Evolutionary conservation across 1,140 invertebrate genomes (phyloP).

Genomic region (Lethrus apterus): DNA sequence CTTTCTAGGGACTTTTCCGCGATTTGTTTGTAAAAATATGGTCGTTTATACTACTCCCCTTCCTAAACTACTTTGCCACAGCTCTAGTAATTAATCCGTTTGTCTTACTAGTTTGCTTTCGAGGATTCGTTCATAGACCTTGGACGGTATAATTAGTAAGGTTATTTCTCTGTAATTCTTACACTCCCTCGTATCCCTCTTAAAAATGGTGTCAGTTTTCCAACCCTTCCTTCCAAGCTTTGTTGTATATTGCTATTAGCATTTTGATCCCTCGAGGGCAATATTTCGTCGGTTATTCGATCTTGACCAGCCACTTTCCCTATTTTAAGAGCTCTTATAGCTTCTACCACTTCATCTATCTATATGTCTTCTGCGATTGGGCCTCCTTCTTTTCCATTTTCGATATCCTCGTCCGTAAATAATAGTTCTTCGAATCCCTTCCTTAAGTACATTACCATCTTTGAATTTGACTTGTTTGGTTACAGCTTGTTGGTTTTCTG

Average conservation of each 20-base stretch:
- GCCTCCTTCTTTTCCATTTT: too few relatives aligned
- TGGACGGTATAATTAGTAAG: neutral
- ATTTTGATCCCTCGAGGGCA: neutral
- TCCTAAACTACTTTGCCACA: neutral
- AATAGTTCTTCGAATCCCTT: neutral
- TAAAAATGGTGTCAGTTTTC: neutral
- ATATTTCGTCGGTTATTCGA: conserved; percentile 1
- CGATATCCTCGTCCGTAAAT: neutral
- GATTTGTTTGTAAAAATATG: too few relatives aligned
- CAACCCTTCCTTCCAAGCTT: neutral
- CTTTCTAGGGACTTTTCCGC: too few relatives aligned
- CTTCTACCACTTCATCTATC: too few relatives aligned
- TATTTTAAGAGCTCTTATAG: neutral
- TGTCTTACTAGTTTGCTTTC: neutral
- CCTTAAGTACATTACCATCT: too few relatives aligned
- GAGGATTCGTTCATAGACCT: neutral
- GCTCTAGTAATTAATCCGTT: neutral
- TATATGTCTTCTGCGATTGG: too few relatives aligned
- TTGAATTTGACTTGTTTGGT: too few relatives aligned
- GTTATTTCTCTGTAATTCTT: neutral
- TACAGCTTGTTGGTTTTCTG: too few relatives aligned
- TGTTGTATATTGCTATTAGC: neutral
- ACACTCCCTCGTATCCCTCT: neutral
- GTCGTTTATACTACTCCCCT: too few relatives aligned
- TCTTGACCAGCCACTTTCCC: neutral